A percentile compares a stretch with the other conserved stretches of the same genome.
Conservation (phyloP, 2,888 invertebrate species). For the Metacarcinus magister region DNA sequence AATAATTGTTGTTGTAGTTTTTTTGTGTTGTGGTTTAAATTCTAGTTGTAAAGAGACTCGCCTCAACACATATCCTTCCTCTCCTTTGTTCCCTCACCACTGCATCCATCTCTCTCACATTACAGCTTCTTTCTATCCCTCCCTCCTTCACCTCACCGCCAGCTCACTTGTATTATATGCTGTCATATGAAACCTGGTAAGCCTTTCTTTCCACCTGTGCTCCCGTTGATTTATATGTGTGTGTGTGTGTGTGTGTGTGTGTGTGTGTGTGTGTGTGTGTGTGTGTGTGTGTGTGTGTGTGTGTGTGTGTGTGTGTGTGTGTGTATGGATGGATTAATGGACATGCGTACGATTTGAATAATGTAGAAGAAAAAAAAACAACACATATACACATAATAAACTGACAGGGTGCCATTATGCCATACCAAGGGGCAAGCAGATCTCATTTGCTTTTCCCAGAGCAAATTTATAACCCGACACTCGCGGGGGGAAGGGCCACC, state of each 20-base stretch:
- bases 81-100: not conserved
- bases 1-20: not conserved
- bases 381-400: not conserved
- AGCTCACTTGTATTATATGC: not conserved
- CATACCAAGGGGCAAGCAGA: not conserved
- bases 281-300: slow-evolving; percentile 41
- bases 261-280: not conserved
- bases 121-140: not conserved
- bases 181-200: not conserved
- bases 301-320: slow-evolving; percentile 44
- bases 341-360: too few relatives aligned
- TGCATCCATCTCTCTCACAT: not conserved
- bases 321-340: not conserved
- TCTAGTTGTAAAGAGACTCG: too few relatives aligned
- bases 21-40: too few relatives aligned
- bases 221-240: not conserved
- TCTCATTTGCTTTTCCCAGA: not conserved
- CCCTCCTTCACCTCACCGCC: not conserved
- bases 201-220: not conserved
- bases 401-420: not conserved
- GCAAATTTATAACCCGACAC: slow-evolving; percentile 1
- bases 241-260: slow-evolving; percentile 44
- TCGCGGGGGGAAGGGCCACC: not conserved
- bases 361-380: too few relatives aligned
- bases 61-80: not conserved